Evolutionary conservation across 2,888 invertebrate species (phyloP), one percentile per base, ranked within the genome.

Genomic region (Yponomeuta cagnagella): DNA sequence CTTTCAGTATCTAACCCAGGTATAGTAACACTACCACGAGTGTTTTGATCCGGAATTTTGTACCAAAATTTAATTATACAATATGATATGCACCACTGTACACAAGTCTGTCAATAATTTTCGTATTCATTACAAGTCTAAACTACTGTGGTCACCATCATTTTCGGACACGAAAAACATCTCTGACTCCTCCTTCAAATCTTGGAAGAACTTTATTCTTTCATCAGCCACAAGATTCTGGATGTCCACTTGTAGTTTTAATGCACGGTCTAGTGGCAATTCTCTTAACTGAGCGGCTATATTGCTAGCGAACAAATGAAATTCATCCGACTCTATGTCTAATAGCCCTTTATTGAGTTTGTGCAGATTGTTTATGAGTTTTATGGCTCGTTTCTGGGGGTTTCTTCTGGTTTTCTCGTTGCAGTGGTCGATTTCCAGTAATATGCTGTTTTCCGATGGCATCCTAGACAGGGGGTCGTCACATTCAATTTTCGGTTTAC

Each of bases 191-290:
- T 23, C 33, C 65, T 65, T 65, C 33, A 65, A 33, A 30, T 65
- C 65, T 30, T 65, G 30, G 10, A 65, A 65, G 65, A 65, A 65
- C 65, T 31, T n/a, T 65, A 65, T 65, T 31, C 65, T 65, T 65
- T 65, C 65, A 12, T 65, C 30, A 5, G 65, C 65, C 12, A 65
- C 65, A 30, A 65, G 30, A 65, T 65, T 65, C 31, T 65, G 65
- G 8, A 65, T 65, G 10, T 65, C 65, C 65, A 65, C 33, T 65
- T 65, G 65, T 33, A 65, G 31, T 10, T 33, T 65, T 10, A 65
- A 9, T 6, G 65, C 65, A 33, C 65, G 30, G 30, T 65, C 65
- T 1, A 65, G 31, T 9, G 65, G 65, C 12, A 65, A 10, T 65
- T 65, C 65, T 10, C 65, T 30, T 10, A 65, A 10, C 10, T 65